Conservation (phyloP, 2,888 invertebrate species). For the Trissolcus brochymenae region DNA sequence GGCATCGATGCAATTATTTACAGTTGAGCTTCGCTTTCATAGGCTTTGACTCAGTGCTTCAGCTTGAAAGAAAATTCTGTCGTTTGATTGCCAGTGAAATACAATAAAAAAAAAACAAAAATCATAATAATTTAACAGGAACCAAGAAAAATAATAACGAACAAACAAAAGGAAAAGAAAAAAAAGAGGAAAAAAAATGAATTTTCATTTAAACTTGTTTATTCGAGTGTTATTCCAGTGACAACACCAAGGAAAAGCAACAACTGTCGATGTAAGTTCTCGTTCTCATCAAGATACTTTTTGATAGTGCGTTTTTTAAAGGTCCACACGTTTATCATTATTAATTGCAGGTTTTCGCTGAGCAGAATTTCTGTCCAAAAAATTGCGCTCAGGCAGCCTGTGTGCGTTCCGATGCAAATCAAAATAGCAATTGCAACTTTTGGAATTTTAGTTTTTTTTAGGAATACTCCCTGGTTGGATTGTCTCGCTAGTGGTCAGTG, state of each 20-base stretch:
- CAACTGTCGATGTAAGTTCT: constrained; percentile 34
- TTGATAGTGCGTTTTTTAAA: constrained; percentile 35
- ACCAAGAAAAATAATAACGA: too few relatives aligned
- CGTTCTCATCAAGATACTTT: constrained; percentile 5
- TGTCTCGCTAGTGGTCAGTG: constrained; percentile 30
- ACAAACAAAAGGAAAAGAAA: too few relatives aligned
- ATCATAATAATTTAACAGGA: too few relatives aligned
- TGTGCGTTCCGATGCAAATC: too few relatives aligned
- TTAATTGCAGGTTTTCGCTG: constrained; percentile 22
- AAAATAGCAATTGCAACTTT: constrained; percentile 10
- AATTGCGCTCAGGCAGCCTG: too few relatives aligned
- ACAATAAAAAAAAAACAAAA: neutral
- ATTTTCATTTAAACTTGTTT: neutral
- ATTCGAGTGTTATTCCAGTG: constrained; percentile 9
- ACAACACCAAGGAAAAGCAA: constrained; percentile 32
- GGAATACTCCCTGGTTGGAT: constrained; percentile 31
- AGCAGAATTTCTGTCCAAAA: constrained; percentile 7
- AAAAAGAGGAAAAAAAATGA: neutral
- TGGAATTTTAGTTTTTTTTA: neutral
- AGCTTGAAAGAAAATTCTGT: constrained; percentile 44
- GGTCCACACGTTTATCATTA: constrained; percentile 40
- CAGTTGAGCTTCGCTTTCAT: constrained; percentile 9
- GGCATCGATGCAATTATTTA: constrained; percentile 33
- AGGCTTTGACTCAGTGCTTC: constrained; percentile 14
- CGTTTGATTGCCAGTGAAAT: constrained; percentile 26